Percentiles rank a stretch among this genome's conserved stretches.
phyloP scores from a whole-genome alignment of 2,888 invertebrate genomes.

The Cheilosia vernalis region DNA sequence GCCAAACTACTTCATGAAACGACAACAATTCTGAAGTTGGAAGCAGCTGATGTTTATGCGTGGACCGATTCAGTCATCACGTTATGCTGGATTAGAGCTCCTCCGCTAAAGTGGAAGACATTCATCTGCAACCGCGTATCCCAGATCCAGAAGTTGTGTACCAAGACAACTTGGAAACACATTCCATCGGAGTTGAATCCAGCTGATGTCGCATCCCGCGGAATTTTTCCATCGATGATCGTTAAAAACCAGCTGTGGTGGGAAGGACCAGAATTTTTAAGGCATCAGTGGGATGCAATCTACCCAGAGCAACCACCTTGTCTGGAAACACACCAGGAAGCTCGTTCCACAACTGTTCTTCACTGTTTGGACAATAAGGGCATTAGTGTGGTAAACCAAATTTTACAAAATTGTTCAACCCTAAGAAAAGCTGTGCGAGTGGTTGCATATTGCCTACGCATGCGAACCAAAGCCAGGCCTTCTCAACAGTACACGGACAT shows the following conservation, averaged over 20 bases:
- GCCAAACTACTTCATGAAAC: neutral
- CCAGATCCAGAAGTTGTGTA: slow-evolving; percentile 11
- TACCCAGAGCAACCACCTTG: neutral
- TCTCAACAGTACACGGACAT: no score
- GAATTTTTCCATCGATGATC: neutral
- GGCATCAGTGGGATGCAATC: neutral
- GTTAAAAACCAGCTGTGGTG: neutral
- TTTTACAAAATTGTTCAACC: neutral
- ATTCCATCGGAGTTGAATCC: no score
- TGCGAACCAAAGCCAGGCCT: no score
- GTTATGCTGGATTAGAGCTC: slow-evolving; percentile 8
- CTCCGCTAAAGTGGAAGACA: slow-evolving; percentile 4
- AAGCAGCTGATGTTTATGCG: neutral
- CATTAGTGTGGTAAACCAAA: neutral
- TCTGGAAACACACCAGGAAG: neutral
- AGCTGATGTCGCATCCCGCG: no score
- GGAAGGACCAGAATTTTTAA: neutral
- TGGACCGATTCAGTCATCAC: slow-evolving; percentile 16
- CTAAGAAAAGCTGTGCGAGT: neutral
- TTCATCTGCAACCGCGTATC: slow-evolving; percentile 20
- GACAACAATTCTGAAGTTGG: neutral
- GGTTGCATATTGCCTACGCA: no score
- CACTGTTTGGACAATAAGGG: neutral
- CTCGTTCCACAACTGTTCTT: neutral
- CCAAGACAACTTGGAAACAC: no score